Percentiles rank a stretch among this genome's conserved stretches.
Conservation (phyloP, 92 coral and sea anemone genomes). For the Metridium senile region DNA sequence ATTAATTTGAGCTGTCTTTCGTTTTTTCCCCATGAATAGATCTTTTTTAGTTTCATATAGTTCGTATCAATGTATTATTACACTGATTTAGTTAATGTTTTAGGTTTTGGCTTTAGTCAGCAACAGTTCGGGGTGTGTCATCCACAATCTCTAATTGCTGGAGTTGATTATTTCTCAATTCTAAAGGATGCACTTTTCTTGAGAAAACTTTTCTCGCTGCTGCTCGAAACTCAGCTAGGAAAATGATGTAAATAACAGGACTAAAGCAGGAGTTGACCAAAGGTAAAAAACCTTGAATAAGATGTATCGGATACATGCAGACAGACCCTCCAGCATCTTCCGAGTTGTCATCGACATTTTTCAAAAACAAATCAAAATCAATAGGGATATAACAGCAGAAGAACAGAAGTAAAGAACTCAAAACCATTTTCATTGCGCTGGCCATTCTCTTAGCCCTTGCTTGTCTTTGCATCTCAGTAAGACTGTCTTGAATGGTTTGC, state of each 20-base stretch:
- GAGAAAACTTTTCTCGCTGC: not conserved
- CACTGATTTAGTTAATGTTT: no score
- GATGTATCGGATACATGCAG: not conserved
- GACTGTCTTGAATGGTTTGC: not conserved
- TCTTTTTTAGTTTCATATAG: no score
- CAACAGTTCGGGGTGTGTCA: no score
- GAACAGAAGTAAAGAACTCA: not conserved
- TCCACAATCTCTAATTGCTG: no score
- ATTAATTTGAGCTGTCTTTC: no score
- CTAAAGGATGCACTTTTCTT: not conserved
- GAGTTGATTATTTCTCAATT: not conserved
- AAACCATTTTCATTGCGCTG: not conserved
- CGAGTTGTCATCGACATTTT: not conserved
- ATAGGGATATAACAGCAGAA: not conserved
- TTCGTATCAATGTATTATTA: no score
- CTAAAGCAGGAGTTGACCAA: conserved; percentile 7
- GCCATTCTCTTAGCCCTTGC: not conserved
- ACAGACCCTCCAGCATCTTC: no score
- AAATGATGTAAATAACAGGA: conserved; percentile 1
- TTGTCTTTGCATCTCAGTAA: not conserved
- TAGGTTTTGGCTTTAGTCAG: no score
- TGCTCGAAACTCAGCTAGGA: conserved; percentile 1
- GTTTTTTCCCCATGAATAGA: no score
- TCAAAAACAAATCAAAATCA: not conserved
- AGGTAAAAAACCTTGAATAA: not conserved